Percentiles rank a stretch among this genome's conserved stretches.
phyloP scores from a whole-genome alignment of 2,113 vertebrate species.

The Aegotheles bennettii region DNA sequence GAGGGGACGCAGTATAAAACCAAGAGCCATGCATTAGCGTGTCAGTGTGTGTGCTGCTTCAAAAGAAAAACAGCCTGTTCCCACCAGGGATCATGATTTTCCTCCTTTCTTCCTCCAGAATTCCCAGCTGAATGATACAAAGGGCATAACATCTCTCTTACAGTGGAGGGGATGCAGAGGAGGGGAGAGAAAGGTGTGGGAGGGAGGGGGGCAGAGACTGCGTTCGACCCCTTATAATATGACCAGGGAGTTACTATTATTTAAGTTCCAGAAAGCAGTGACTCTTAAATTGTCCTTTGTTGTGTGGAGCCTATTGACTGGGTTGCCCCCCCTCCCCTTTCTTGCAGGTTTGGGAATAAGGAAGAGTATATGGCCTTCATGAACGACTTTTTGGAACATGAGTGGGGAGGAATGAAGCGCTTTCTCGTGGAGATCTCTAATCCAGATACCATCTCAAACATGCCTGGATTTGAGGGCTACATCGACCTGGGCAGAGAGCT shows the following conservation, averaged over 20 bases:
- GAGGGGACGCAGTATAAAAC: neutral
- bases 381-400: slow-evolving; percentile 96
- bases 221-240: neutral
- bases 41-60: neutral
- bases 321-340: neutral
- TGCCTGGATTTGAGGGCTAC: slow-evolving; percentile 92
- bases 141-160: neutral
- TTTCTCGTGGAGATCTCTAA: slow-evolving; percentile 95
- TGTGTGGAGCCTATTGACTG: neutral
- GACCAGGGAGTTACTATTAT: neutral
- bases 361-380: slow-evolving; percentile 99
- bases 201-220: neutral
- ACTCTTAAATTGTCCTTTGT: neutral
- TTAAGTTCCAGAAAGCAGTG: neutral
- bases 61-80: neutral
- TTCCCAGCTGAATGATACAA: neutral
- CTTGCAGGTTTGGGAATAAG: slow-evolving; percentile 91
- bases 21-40: neutral
- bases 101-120: neutral
- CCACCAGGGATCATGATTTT: neutral
- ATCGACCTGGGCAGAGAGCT: slow-evolving; percentile 95
- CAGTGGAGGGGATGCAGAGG: neutral
- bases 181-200: neutral
- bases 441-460: slow-evolving; percentile 87
- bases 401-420: slow-evolving; percentile 95